phyloP scores from a whole-genome alignment of 2,888 invertebrate species.

The Microctonus hyperodae region DNA sequence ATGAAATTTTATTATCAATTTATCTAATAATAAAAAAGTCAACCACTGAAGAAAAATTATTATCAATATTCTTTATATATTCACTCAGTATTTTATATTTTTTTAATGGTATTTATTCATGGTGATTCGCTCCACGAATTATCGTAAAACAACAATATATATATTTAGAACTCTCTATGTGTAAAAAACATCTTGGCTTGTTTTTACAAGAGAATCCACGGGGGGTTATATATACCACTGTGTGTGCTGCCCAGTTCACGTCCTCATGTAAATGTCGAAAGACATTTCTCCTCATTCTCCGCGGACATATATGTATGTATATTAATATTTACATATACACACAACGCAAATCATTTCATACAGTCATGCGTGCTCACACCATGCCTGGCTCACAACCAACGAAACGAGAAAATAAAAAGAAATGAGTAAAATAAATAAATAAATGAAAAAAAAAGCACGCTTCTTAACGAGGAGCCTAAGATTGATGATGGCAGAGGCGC shows the following conservation, averaged over 20 bases:
- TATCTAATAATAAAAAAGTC: neutral
- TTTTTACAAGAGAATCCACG: slow-evolving; percentile 52
- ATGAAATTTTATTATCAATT: neutral
- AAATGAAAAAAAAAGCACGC: slow-evolving; percentile 48
- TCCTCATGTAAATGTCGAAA: slow-evolving; percentile 53
- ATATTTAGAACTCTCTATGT: neutral
- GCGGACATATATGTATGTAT: too few relatives aligned
- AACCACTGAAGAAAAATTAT: neutral
- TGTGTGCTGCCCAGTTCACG: slow-evolving; percentile 34
- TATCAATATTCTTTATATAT: neutral
- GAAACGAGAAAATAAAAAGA: slow-evolving; percentile 27
- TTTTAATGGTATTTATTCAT: slow-evolving; percentile 10
- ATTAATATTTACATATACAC: too few relatives aligned
- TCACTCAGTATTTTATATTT: neutral
- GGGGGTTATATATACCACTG: slow-evolving; percentile 47
- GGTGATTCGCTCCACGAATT: slow-evolving; percentile 7
- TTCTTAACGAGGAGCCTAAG: slow-evolving; percentile 61
- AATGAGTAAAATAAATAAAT: slow-evolving; percentile 42
- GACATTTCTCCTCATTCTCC: slow-evolving; percentile 13
- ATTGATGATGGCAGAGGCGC: slow-evolving; percentile 59
- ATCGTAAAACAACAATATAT: slow-evolving; percentile 25
- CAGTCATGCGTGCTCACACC: slow-evolving; percentile 32
- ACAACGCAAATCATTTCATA: too few relatives aligned
- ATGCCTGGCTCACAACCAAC: slow-evolving; percentile 36
- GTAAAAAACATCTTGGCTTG: slow-evolving; percentile 33